These are phyloP conservation scores for Acanthoscelides obtectus DNA, from an alignment of 2,888 invertebrate species.

Conservation along the genomic window DNA sequence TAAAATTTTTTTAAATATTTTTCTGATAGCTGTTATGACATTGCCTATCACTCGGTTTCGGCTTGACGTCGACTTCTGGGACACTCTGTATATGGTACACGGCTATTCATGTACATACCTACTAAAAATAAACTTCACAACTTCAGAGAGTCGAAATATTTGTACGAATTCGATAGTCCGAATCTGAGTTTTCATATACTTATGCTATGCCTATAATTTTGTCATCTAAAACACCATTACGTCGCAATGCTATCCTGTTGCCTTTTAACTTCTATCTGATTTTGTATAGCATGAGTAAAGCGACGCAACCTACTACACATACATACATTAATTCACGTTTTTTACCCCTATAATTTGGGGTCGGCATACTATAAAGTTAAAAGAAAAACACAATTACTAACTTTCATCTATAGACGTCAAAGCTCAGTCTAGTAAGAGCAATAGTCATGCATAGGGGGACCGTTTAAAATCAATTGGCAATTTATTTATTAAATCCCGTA, in stretches of 20 bases:
- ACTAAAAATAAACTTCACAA: too few species aligned
- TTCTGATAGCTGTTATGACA: too few species aligned
- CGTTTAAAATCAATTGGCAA: too few species aligned
- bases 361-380: conserved; percentile 44
- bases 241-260: not conserved
- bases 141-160: too few species aligned
- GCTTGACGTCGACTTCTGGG: too few species aligned
- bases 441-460: not conserved
- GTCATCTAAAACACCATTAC: not conserved
- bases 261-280: conserved; percentile 39
- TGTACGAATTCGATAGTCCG: too few species aligned
- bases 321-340: conserved; percentile 50
- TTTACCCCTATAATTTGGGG: conserved; percentile 46
- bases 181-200: not conserved
- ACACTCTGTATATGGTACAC: too few species aligned
- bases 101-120: too few species aligned
- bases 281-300: conserved; percentile 47
- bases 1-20: too few species aligned
- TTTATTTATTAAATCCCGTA: too few species aligned
- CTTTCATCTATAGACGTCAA: conserved; percentile 11
- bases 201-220: not conserved
- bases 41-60: too few species aligned
- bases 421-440: not conserved
- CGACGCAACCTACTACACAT: conserved; percentile 49
- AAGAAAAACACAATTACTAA: conserved; percentile 20